These are phyloP conservation scores for Morpho achilles DNA, from an alignment of 2,888 invertebrate species.

Conservation along the genomic window DNA sequence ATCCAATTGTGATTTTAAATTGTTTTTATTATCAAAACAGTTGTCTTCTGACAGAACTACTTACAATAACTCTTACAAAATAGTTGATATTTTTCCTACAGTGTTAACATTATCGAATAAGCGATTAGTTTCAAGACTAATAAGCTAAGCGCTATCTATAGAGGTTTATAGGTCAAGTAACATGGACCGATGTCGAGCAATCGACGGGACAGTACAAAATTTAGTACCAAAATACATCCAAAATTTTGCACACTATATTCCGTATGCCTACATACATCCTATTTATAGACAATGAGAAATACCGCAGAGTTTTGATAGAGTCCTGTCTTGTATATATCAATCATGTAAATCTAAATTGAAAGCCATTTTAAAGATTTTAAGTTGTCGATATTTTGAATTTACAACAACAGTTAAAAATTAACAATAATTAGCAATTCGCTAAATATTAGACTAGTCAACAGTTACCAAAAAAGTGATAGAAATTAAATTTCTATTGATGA, in stretches of 20 bases:
- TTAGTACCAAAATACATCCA: conserved; percentile 72
- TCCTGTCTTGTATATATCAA: not conserved
- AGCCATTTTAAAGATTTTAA: not conserved
- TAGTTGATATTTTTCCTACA: conserved; percentile 48
- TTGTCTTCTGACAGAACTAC: conserved; percentile 46
- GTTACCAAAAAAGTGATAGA: conserved; percentile 9
- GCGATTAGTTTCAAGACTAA: conserved; percentile 49
- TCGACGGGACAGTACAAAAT: conserved; percentile 68
- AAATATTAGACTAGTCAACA: conserved; percentile 5
- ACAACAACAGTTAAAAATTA: conserved; percentile 1
- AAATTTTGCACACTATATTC: conserved; percentile 32
- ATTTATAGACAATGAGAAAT: conserved; percentile 12
- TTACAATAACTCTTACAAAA: conserved; percentile 52
- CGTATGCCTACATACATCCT: conserved; percentile 19
- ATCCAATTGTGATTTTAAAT: conserved; percentile 19
- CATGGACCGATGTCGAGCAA: conserved; percentile 62
- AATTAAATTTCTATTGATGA: conserved; percentile 9
- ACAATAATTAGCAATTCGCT: not conserved
- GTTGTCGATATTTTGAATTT: too few species aligned
- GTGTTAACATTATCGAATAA: conserved; percentile 50
- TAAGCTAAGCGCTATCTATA: conserved; percentile 64
- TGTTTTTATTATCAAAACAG: conserved; percentile 41
- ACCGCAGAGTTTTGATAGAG: conserved; percentile 3
- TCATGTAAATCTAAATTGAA: not conserved
- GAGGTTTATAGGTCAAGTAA: conserved; percentile 52